phyloP scores from a whole-genome alignment of 2,113 vertebrate species.

The Hippopotamus amphibius region DNA sequence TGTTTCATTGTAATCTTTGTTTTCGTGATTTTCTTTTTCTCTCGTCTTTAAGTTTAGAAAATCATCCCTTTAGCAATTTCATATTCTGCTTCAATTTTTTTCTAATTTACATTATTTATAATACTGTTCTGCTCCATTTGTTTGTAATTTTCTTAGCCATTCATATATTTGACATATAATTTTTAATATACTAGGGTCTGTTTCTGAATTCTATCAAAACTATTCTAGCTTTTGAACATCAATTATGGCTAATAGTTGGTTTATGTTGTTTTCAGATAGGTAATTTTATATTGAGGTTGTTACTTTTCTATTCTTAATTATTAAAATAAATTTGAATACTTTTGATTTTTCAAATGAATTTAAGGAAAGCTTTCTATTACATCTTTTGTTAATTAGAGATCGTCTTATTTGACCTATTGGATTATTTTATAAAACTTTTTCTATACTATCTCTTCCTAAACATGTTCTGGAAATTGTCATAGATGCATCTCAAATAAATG shows the following conservation, averaged over 20 bases:
- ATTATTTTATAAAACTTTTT: constrained; percentile 7
- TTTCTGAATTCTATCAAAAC: constrained; percentile 6
- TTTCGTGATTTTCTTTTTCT: constrained; percentile 1
- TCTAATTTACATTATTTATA: background rate
- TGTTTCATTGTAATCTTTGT: background rate
- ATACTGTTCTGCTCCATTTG: background rate
- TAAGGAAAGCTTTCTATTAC: background rate
- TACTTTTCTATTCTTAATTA: background rate
- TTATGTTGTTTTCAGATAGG: constrained; percentile 9
- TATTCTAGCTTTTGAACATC: background rate
- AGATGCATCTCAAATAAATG: background rate
- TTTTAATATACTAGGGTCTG: background rate
- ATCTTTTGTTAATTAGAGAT: background rate
- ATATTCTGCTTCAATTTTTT: background rate
- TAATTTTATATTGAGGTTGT: background rate
- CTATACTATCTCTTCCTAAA: background rate
- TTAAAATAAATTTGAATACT: background rate
- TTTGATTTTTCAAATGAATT: constrained; percentile 1
- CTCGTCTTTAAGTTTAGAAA: constrained; percentile 3
- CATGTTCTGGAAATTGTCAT: background rate
- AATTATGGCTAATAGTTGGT: background rate
- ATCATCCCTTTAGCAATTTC: background rate
- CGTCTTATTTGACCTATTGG: background rate
- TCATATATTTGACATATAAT: background rate
- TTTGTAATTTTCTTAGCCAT: background rate